Base-by-base conservation (phyloP, 2,113 vertebrate genomes). In the Leptodactylus fuscus region DNA sequence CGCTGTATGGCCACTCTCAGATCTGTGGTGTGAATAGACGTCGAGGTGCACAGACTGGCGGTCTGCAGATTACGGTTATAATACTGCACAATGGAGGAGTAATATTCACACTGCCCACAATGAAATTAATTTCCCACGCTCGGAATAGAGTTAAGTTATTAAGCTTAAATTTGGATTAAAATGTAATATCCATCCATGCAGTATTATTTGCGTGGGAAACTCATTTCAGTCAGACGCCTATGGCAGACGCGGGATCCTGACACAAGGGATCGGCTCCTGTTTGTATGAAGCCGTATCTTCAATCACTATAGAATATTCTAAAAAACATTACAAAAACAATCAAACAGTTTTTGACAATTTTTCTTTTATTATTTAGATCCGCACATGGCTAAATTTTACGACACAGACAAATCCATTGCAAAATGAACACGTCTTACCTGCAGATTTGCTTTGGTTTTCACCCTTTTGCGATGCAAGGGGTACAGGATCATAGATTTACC, bases 141-240 rank as follows among this genome's bases (percentile, higher is more conserved):
- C 71, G n/a, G 29, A 15, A 48, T 12, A 48, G 24, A 75, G 73
- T 27, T 18, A 9, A 75, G 44, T 29, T 46, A 75, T 75, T 75
- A 67, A 75, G 73, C 73, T 75, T 46, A 49, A 48, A 49, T 49
- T 75, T 75, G 44, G 73, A 75, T 75, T 75, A 24, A 49, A 46
- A 75, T 75, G 41, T 75, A 75, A 49, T 75, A 75, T 46, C 71
- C 62, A 32, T 32, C 62, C n/a, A n/a, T n/a, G n/a, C 24, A 34
- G 27, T 29, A 49, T 27, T 74, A 46, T 38, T 48, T 75, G 73
- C n/a, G 73, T 75, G 44, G 73, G 73, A 75, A 75, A 75, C 41
- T 75, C n/a, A 75, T 49, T 75, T 49, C 41, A 46, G 11, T 74
- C 16, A 74, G 70, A 41, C 4, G 41, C 22, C 70, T 46, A 13